Conservation (phyloP, 1,140 invertebrate species). For the Parapsyche elsis region DNA sequence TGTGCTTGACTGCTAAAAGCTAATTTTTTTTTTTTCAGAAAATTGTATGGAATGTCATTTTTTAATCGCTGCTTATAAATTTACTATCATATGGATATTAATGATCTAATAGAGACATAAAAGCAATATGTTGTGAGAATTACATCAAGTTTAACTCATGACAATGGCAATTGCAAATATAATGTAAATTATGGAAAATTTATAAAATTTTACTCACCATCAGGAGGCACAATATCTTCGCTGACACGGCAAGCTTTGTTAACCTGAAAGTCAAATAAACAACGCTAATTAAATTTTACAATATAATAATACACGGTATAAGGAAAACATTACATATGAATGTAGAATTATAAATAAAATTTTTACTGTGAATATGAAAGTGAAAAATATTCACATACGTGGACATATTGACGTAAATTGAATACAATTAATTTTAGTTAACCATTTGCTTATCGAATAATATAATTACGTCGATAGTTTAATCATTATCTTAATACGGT, state of each 20-base stretch:
- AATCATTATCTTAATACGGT: background rate
- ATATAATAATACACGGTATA: background rate
- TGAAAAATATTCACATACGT: background rate
- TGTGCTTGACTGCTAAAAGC: too few relatives aligned
- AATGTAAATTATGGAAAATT: constrained; percentile 19
- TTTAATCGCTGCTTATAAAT: too few relatives aligned
- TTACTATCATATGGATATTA: too few relatives aligned
- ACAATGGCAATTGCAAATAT: too few relatives aligned
- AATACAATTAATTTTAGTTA: background rate
- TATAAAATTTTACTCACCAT: constrained; percentile 72
- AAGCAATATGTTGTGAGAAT: too few relatives aligned
- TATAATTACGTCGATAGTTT: too few relatives aligned
- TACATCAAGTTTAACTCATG: too few relatives aligned
- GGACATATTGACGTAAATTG: background rate
- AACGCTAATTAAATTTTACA: background rate
- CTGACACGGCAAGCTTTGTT: constrained; percentile 88
- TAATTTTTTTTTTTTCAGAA: too few relatives aligned
- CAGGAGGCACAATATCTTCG: constrained; percentile 87
- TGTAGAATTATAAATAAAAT: background rate
- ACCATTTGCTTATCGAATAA: background rate
- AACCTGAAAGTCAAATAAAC: constrained; percentile 73
- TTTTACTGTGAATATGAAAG: background rate
- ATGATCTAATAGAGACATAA: too few relatives aligned
- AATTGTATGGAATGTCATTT: too few relatives aligned
- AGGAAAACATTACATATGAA: background rate